Conservation (phyloP, 2,113 vertebrate genomes). For the Ailuropoda melanoleuca region DNA sequence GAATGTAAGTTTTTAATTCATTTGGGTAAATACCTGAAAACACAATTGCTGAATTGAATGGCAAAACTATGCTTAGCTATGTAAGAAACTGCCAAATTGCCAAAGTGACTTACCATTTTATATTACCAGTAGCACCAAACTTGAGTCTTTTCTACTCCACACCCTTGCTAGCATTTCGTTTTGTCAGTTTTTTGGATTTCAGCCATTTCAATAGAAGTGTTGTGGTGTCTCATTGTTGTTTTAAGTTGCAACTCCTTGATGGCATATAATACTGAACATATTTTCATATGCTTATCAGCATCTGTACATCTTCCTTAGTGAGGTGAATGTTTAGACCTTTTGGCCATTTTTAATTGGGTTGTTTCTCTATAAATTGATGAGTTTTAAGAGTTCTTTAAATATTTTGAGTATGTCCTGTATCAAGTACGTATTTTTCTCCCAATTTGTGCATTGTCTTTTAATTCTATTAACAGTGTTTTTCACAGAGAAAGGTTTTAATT, state of each 20-base stretch:
- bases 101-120: background rate
- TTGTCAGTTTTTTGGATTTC: background rate
- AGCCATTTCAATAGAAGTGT: background rate
- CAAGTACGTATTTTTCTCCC: background rate
- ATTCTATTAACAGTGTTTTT: background rate
- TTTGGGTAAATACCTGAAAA: background rate
- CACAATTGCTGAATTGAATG: background rate
- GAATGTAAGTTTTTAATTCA: background rate
- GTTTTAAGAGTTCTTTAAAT: background rate
- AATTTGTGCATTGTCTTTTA: background rate
- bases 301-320: background rate
- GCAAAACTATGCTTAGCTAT: background rate
- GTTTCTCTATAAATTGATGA: background rate
- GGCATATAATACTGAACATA: background rate
- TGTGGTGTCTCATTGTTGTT: background rate
- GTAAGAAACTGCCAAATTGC: background rate
- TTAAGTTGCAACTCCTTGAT: background rate
- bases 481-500: background rate
- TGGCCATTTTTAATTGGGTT: background rate
- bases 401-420: background rate
- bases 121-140: background rate
- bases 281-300: background rate
- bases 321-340: background rate
- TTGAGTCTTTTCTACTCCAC: background rate
- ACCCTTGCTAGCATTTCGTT: background rate